Evolutionary conservation across 2,888 invertebrate genomes (phyloP).

Genomic region (Hesperia comma): DNA sequence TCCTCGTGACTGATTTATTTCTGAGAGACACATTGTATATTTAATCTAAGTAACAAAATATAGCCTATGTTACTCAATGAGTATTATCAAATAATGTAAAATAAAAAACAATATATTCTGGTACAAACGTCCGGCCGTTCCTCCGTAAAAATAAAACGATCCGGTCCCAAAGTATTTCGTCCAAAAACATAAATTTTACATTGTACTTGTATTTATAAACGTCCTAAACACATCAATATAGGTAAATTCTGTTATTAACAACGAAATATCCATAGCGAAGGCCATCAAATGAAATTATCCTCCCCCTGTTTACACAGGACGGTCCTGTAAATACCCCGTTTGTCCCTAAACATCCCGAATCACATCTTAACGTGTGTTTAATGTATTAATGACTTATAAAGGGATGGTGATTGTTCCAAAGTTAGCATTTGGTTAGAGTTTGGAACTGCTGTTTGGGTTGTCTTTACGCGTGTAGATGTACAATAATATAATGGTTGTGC

Average conservation of each 20-base stretch:
- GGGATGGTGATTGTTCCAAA: conserved; percentile 39
- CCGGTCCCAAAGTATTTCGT: too few species aligned
- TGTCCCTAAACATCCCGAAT: conserved; percentile 46
- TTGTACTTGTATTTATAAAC: neutral
- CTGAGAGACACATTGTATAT: too few species aligned
- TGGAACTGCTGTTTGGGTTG: conserved; percentile 19
- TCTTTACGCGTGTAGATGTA: neutral
- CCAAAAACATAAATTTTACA: too few species aligned
- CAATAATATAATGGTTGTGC: too few species aligned
- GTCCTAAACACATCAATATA: conserved; percentile 26
- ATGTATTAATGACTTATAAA: conserved; percentile 67
- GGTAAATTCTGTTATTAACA: conserved; percentile 34
- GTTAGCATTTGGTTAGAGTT: conserved; percentile 23
- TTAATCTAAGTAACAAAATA: too few species aligned
- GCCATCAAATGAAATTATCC: conserved; percentile 54
- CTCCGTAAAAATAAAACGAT: too few species aligned
- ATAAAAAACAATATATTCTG: too few species aligned
- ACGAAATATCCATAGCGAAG: conserved; percentile 37
- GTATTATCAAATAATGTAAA: too few species aligned
- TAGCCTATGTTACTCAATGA: too few species aligned
- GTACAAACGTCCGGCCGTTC: too few species aligned
- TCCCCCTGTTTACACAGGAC: conserved; percentile 31
- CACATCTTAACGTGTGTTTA: conserved; percentile 63
- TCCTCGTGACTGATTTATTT: too few species aligned
- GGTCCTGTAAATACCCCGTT: conserved; percentile 23